Base-by-base conservation (phyloP, 2,888 invertebrate genomes). In the Hydraecia micacea region DNA sequence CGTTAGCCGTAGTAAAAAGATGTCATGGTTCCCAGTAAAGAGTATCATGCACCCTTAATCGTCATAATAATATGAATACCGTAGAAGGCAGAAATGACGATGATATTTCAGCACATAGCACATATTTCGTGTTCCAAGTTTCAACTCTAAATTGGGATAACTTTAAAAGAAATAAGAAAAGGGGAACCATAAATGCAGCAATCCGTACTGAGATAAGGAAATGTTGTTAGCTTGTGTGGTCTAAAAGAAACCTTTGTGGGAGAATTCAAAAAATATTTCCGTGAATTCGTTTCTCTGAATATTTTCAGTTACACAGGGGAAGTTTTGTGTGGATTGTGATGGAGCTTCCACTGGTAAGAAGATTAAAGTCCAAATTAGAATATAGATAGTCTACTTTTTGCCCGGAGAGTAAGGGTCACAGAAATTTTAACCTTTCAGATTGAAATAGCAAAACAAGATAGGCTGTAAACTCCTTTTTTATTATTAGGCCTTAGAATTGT, bases 341-440 rank as follows among this genome's bases (percentile, higher is more conserved):
- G 76, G 49, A 81, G 60, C 62, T 84, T 80, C 68, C 71, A 72
- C 71, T 75, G 81, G 25, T 85, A 77, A 81, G 75, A 81, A 87
- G 85, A 87, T 87, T 86, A 86, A 86, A 87, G 66, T 75, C 60
- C 70, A 79, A 86, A 87, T 85, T 86, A 82, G 85, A 85, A 86
- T 85, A 87, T 78, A 86, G 82, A 87, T 87, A 39, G 85, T 72
- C 76, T 75, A 78, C 77, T 87, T 85, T 87, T 82, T 76, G 65
- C 49, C 65, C 55, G 74, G 46, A 68, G 60, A n/a, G 81, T 71
- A 87, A 87, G 85, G 85, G 87, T 87, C 86, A 81, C 79, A 63
- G 68, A 63, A 75, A 77, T 80, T 78, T 77, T 68, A 78, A 82
- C 76, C 75, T 86, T 77, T 78, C 66, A 65, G 79, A 87, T 87